Conservation (phyloP, 2,113 vertebrate genomes). For the Epinephelus moara region DNA sequence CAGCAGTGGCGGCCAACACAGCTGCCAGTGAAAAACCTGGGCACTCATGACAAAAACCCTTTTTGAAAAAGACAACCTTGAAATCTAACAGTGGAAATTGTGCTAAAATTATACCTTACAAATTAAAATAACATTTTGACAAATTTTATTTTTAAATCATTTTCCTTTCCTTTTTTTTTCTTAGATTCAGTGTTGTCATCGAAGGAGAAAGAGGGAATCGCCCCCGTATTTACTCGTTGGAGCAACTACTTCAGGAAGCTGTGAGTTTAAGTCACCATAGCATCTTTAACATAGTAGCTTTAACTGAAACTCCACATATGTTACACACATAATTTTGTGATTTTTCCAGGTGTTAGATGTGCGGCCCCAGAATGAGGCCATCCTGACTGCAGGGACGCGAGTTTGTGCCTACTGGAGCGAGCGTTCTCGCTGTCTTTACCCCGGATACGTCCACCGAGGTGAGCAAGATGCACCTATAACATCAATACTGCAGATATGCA, state of each 20-base stretch:
- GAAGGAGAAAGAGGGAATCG: constrained; percentile 95
- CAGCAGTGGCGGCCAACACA: constrained; percentile 37
- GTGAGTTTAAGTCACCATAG: constrained; percentile 81
- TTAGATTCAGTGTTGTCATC: constrained; percentile 94
- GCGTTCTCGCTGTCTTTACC: constrained; percentile 95
- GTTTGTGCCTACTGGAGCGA: constrained; percentile 98
- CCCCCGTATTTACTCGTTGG: constrained; percentile 93
- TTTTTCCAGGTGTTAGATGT: constrained; percentile 90
- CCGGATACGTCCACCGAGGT: constrained; percentile 94
- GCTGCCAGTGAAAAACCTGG: constrained; percentile 20
- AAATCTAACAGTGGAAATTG: constrained; percentile 12
- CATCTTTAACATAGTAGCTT: neutral
- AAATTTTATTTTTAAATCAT: neutral
- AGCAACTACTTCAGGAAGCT: constrained; percentile 95
- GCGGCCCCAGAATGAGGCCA: constrained; percentile 88
- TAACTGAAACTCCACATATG: neutral
- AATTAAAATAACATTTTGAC: constrained; percentile 2
- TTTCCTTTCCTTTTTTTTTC: neutral
- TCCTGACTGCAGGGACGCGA: constrained; percentile 88
- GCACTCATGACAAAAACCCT: neutral
- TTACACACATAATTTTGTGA: neutral
- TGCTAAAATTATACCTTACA: neutral
- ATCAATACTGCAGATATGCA: neutral
- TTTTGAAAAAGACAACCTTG: constrained; percentile 20
- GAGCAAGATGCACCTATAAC: constrained; percentile 33